Percentiles rank a stretch among this genome's conserved stretches.
phyloP scores from a whole-genome alignment of 1,140 invertebrate species.

The Drosophila eugracilis region DNA sequence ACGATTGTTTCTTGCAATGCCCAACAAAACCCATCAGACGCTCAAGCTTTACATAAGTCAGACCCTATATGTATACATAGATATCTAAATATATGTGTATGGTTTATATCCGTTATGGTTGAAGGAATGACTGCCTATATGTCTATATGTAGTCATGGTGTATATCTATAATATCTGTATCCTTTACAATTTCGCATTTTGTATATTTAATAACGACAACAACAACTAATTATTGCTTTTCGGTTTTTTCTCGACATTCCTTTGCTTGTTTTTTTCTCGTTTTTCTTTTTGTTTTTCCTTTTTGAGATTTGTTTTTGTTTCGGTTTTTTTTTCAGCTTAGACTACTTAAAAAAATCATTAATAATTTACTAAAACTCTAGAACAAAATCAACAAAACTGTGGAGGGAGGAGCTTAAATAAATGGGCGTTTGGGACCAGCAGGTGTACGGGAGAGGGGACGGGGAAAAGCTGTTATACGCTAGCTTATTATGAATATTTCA shows the following conservation, averaged over 20 bases:
- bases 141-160: constrained; percentile 60
- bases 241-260: constrained; percentile 72
- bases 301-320: constrained; percentile 26
- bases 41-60: constrained; percentile 77
- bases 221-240: constrained; percentile 83
- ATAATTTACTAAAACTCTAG: constrained; percentile 81
- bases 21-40: constrained; percentile 78
- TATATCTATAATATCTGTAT: constrained; percentile 65
- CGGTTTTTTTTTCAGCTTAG: constrained; percentile 51
- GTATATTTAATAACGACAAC: constrained; percentile 79
- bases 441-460: not conserved
- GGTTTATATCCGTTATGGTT: constrained; percentile 58
- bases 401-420: constrained; percentile 64
- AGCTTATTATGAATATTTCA: constrained; percentile 80
- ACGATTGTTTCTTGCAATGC: constrained; percentile 82
- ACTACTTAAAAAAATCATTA: constrained; percentile 68
- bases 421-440: constrained; percentile 44
- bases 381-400: constrained; percentile 79
- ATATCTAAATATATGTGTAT: constrained; percentile 55
- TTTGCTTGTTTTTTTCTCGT: constrained; percentile 49
- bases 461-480: constrained; percentile 51
- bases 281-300: constrained; percentile 27
- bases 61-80: constrained; percentile 66
- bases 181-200: constrained; percentile 47
- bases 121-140: constrained; percentile 77